Base-by-base conservation (phyloP, 2,888 invertebrate species). In the Dasysyrphus albostriatus region DNA sequence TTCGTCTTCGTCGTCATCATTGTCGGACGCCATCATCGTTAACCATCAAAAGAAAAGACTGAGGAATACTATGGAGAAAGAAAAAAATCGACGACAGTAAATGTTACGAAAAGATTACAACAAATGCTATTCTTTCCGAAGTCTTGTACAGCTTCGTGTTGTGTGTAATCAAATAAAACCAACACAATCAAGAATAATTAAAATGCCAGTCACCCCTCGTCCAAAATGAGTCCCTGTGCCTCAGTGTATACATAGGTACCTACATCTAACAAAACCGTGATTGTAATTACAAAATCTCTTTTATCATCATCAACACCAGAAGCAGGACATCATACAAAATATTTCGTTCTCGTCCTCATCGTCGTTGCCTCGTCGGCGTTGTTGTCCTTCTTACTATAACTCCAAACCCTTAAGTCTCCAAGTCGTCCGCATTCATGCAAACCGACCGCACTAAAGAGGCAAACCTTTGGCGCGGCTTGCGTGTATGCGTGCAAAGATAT, bases 181-280 rank as follows among this genome's bases (percentile, higher is more conserved):
- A 85, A 82, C 69, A 85, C 82, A 85, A 85, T 85, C 85, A 73
- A 54, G 85, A 82, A 85, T 85, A 85, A 85, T 85, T 85, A 85
- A 85, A 85, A 82, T 81, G 73, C 58, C 81, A 81, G 51, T 81
- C 84, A 59, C 75, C 76, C 75, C 39, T 16, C 34, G 49, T 44
- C 37, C 39, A n/a, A 65, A 32, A 16, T 3, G 16, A 29, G 44
- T 24, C 51, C 16, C 51, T 56, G n/a, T 49, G 37, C 29, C 32
- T 16, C 14, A 49, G 54, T n/a, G 65, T 37, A 12, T 19, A 9
- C 10, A 16, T 47, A 16, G 2, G n/a, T 47, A 47, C 1, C 1
- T 10, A 10, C 12, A 54, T 49, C 72, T 51, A 76, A 76, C 81
- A 76, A 77, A 82, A 85, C 85, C 72, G 82, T 85, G 81, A 81